Conservation (phyloP, 2,113 vertebrate genomes). For the Pseudopipra pipra region DNA sequence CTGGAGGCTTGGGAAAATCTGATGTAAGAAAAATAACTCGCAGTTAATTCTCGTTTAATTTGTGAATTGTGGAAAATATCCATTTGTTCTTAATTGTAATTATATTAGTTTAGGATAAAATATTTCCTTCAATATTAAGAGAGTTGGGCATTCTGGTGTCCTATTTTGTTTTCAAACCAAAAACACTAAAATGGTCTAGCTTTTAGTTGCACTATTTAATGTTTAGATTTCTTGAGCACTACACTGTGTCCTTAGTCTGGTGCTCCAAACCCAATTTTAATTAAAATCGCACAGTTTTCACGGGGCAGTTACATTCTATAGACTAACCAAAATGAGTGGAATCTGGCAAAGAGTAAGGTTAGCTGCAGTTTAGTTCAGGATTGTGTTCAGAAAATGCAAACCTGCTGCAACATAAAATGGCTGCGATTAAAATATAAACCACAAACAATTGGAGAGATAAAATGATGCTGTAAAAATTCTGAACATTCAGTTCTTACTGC, state of each 20-base stretch:
- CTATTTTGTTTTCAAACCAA: not conserved
- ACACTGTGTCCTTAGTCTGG: not conserved
- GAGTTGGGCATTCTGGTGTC: not conserved
- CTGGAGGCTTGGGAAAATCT: not conserved
- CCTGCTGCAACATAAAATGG: not conserved
- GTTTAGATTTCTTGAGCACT: not conserved
- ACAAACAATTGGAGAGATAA: not conserved
- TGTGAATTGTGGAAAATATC: not conserved
- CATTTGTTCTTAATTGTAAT: not conserved
- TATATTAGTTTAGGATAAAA: not conserved
- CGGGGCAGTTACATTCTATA: not conserved
- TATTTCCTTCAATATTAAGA: not conserved
- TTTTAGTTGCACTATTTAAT: not conserved
- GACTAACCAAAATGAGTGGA: not conserved
- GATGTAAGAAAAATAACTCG: not conserved
- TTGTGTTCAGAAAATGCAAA: not conserved
- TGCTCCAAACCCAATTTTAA: not conserved
- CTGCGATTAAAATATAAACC: not conserved
- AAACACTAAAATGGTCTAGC: not conserved
- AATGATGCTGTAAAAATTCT: not conserved
- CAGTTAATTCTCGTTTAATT: not conserved
- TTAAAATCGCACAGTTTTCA: not conserved
- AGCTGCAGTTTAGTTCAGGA: not conserved
- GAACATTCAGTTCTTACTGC: not conserved
- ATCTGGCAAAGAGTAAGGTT: not conserved